Base-by-base conservation (phyloP, 2,888 invertebrate species). In the Zootermopsis nevadensis region DNA sequence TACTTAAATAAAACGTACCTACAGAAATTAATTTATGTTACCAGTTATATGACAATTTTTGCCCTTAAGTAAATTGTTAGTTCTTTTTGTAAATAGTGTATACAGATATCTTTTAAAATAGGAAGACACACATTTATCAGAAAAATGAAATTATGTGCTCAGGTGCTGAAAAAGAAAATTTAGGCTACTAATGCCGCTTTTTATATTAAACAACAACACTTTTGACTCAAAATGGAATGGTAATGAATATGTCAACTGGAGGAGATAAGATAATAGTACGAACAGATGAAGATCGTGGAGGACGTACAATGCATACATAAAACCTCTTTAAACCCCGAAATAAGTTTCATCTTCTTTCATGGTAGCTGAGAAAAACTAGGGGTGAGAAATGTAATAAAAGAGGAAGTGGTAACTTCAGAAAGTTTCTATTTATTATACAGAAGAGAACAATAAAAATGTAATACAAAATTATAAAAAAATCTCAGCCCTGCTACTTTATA, bases 291-390 rank as follows among this genome's bases (percentile, higher is more conserved):
- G 48, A 15, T n/a, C n/a, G n/a, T n/a, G 15, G 42, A 15, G 19
- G 48, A 48, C 4, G 19, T n/a, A n/a, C n/a, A n/a, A n/a, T n/a
- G n/a, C n/a, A n/a, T 8, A 60, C 60, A 12, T 60, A 27, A 60
- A 60, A 27, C 7, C 19, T 48, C 48, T 48, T n/a, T 27, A 12
- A 12, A n/a, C 8, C 8, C n/a, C n/a, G 3, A 60, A 60, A 60
- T 60, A 60, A 60, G 12, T 27, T 60, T 27, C 8, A 4, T 27
- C 27, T 60, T n/a, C 42, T n/a, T 35, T 24, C 42, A 27, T 76
- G 42, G 76, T 30, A 48, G 76, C 76, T n/a, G 76, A 76, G 76
- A 27, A 42, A 48, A 76, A 76, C 27, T 60, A 27, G n/a, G 60
- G 2, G 2, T 27, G n/a, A 60, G 27, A 60, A 60, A 4, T 6